These are phyloP conservation scores for Plebejus anna DNA, from an alignment of 2,888 invertebrate species.

Conservation along the genomic window DNA sequence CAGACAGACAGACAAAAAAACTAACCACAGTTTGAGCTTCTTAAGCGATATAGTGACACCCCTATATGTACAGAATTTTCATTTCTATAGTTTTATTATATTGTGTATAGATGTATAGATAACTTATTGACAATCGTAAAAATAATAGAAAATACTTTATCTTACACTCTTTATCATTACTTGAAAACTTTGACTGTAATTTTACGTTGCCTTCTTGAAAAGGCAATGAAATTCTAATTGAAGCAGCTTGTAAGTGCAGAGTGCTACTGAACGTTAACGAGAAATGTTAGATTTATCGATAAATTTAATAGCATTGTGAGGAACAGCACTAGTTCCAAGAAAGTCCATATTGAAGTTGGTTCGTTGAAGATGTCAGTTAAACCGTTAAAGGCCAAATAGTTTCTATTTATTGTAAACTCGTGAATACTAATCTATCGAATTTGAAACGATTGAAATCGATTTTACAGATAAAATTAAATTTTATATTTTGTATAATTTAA, in stretches of 20 bases:
- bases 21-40: too few species aligned
- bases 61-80: too few species aligned
- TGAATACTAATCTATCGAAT: conserved; percentile 46
- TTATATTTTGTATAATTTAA: too few species aligned
- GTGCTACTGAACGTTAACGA: not conserved
- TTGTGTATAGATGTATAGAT: too few species aligned
- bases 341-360: conserved; percentile 55
- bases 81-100: too few species aligned
- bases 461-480: not conserved
- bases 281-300: conserved; percentile 17
- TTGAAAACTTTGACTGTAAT: not conserved
- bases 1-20: too few species aligned
- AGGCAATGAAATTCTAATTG: not conserved
- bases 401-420: not conserved
- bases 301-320: conserved; percentile 4
- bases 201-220: not conserved
- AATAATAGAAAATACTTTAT: not conserved
- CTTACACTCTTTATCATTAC: not conserved
- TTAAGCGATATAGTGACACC: too few species aligned
- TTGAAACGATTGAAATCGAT: conserved; percentile 1
- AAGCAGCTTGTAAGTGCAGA: conserved; percentile 3
- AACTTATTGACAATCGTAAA: not conserved
- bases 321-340: conserved; percentile 42
- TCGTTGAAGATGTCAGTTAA: conserved; percentile 59
- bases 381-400: conserved; percentile 60